Conservation (phyloP, 2,888 invertebrate species). For the Mesochorus sp. region DNA sequence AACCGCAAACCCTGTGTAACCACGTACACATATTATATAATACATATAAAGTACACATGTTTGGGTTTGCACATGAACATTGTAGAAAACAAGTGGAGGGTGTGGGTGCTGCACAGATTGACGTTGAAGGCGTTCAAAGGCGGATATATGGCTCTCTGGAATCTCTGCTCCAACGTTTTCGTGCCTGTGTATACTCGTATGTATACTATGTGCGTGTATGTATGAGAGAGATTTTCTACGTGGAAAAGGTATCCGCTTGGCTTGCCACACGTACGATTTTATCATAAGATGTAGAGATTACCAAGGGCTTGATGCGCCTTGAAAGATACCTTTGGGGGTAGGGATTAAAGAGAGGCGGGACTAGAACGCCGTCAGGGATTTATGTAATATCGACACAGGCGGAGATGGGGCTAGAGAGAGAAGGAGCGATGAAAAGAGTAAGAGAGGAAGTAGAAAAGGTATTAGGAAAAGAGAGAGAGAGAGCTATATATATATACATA, state of each 20-base stretch:
- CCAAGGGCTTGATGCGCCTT: constrained; percentile 56
- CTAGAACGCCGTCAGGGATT: constrained; percentile 64
- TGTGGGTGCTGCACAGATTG: background rate
- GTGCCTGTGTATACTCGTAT: no score
- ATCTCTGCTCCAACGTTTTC: constrained; percentile 9
- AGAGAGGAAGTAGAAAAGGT: no score
- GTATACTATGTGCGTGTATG: no score
- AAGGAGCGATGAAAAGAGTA: no score
- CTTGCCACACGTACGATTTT: constrained; percentile 58
- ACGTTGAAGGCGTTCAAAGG: background rate
- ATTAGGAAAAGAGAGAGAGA: constrained; percentile 28
- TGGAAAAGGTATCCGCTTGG: constrained; percentile 50
- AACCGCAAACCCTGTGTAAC: background rate
- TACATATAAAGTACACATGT: background rate
- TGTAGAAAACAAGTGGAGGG: background rate
- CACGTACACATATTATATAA: constrained; percentile 1
- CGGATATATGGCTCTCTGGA: constrained; percentile 10
- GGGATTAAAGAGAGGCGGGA: constrained; percentile 62
- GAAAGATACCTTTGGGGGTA: constrained; percentile 31
- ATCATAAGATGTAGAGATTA: constrained; percentile 63
- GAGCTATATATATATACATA: background rate
- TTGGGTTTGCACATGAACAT: background rate
- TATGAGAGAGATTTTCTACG: constrained; percentile 19
- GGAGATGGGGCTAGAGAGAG: constrained; percentile 43
- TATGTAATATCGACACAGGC: constrained; percentile 66